Percentiles rank a stretch among this genome's conserved stretches.
Conservation (phyloP, 1,140 invertebrate species). For the Scaptomyza montana region DNA sequence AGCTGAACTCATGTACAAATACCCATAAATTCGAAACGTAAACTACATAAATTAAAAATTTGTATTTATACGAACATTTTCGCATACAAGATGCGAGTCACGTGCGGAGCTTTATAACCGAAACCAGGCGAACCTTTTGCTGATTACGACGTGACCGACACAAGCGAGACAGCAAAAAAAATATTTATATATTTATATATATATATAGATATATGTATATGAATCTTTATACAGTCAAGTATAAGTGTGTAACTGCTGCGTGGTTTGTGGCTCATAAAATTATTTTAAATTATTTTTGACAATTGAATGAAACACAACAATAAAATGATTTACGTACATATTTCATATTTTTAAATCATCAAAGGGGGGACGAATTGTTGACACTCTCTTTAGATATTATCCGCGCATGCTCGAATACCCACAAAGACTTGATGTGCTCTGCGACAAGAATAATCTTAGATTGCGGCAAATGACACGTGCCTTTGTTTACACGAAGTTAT, state of each 20-base stretch:
- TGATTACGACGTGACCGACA: slow-evolving; percentile 75
- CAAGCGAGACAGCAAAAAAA: slow-evolving; percentile 17
- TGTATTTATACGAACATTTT: slow-evolving; percentile 61
- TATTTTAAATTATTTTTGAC: slow-evolving; percentile 81
- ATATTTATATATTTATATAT: not conserved
- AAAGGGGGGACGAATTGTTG: slow-evolving; percentile 31
- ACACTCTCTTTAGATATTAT: slow-evolving; percentile 60
- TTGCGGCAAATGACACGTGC: slow-evolving; percentile 59
- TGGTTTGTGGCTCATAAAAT: slow-evolving; percentile 47
- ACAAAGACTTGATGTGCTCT: not conserved
- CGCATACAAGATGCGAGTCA: slow-evolving; percentile 58
- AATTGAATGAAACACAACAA: slow-evolving; percentile 74
- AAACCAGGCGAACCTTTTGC: slow-evolving; percentile 80
- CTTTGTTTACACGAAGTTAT: slow-evolving; percentile 80
- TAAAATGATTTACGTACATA: slow-evolving; percentile 63
- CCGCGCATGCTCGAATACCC: slow-evolving; percentile 60
- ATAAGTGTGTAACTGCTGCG: not conserved
- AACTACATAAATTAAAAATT: slow-evolving; percentile 79
- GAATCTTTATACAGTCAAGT: slow-evolving; percentile 13
- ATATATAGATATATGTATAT: slow-evolving; percentile 9
- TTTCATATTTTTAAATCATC: slow-evolving; percentile 40
- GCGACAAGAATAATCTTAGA: not conserved
- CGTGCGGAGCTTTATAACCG: slow-evolving; percentile 70
- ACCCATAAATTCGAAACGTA: slow-evolving; percentile 74
- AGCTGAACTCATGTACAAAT: slow-evolving; percentile 59